A percentile compares a stretch with the other conserved stretches of the same genome.
Evolutionary conservation across 2,113 vertebrate species (phyloP).

Genomic region (Oncorhynchus tshawytscha): DNA sequence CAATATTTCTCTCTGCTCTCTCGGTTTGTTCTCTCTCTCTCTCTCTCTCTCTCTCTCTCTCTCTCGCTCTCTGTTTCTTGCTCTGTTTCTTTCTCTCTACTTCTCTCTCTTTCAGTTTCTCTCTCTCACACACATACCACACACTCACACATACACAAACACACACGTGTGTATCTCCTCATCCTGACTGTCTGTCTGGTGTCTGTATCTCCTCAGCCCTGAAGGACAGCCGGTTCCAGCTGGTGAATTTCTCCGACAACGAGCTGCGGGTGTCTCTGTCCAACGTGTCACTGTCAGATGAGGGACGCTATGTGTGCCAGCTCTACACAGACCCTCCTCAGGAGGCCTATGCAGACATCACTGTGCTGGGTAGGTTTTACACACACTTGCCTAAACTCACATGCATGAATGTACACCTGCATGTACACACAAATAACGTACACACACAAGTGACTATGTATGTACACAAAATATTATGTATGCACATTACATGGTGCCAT

Average conservation of each 20-base stretch:
- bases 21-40: background rate
- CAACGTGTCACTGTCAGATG: conserved; percentile 96
- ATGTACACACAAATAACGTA: background rate
- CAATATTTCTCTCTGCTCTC: background rate
- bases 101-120: background rate
- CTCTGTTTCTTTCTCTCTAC: background rate
- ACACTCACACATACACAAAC: too few relatives aligned
- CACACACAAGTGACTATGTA: background rate
- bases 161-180: background rate
- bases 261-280: conserved; percentile 95
- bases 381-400: conserved; percentile 9
- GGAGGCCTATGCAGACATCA: conserved; percentile 93
- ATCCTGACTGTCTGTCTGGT: conserved; percentile 53
- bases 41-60: conserved; percentile 1
- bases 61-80: background rate
- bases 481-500: background rate
- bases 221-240: conserved; percentile 98
- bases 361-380: conserved; percentile 85
- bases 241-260: conserved; percentile 99
- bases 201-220: conserved; percentile 79
- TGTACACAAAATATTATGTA: background rate
- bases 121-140: too few relatives aligned
- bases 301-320: conserved; percentile 96
- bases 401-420: conserved; percentile 3
- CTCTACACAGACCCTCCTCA: conserved; percentile 98